Evolutionary conservation across 2,113 vertebrate species (phyloP).

Genomic region (Petroica traversi): DNA sequence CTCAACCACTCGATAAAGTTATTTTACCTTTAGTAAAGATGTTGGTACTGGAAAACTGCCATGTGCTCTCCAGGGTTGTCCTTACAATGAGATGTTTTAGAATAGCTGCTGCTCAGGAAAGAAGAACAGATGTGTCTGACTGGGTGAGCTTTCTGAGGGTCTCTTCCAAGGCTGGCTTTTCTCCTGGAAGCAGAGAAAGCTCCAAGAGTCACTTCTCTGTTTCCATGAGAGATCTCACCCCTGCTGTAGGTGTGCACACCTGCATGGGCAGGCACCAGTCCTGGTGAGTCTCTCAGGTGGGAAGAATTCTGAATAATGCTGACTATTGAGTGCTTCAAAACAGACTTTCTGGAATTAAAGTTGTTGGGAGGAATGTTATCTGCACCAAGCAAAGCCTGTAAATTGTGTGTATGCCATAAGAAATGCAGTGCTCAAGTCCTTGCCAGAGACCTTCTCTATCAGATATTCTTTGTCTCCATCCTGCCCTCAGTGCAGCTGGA

Average conservation of each 20-base stretch:
- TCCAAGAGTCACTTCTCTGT: background rate
- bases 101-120: background rate
- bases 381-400: background rate
- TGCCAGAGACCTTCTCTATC: background rate
- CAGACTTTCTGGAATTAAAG: background rate
- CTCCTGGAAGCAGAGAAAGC: background rate
- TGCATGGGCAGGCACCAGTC: background rate
- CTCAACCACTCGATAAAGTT: background rate
- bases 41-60: background rate
- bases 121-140: background rate
- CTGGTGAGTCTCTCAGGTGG: background rate
- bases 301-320: background rate
- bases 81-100: background rate
- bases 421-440: background rate
- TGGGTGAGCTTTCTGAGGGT: background rate
- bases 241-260: background rate
- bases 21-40: background rate
- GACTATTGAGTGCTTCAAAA: background rate
- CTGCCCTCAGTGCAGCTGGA: background rate
- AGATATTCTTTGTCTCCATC: background rate
- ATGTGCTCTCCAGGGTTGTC: background rate
- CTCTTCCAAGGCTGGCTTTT: background rate
- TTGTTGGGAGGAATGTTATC: background rate
- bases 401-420: accelerated
- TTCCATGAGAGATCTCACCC: background rate